Evolutionary conservation across 2,888 invertebrate species (phyloP), one percentile per base, ranked within the genome.

Genomic region (Volucella bombylans): DNA sequence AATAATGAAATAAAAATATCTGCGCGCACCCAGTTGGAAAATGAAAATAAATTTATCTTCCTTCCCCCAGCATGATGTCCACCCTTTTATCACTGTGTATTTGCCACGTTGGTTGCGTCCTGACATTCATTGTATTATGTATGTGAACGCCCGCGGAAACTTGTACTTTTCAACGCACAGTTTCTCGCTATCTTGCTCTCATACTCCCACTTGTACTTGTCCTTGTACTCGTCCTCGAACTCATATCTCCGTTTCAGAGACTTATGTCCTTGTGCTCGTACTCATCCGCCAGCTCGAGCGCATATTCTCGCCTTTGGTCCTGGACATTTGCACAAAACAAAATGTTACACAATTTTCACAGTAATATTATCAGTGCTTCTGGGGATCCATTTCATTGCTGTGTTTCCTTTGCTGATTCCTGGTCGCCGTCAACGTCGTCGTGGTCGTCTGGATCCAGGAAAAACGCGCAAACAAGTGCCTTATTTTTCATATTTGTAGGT

Each of bases 31-130:
- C 72, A 39, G 59, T 65, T 50, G 72, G 79, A 79, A 79, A 79
- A 79, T 79, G 79, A 72, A 79, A 79, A 72, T 69, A 79, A 79
- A 79, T 79, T 79, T 72, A 72, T 79, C 65, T 72, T 65, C 71
- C 50, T 72, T 79, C 64, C 18, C 72, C 72, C 52, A 65, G 65
- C 72, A 79, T 65, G 65, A 79, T 79, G 79, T 79, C 79, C 79
- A 79, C 79, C 79, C 71, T 47, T 76, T 79, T 79, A 79, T 79
- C 78, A 65, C 65, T 50, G 43, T 49, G 31, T 65, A 64, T 43
- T 50, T 50, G 39, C 31, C 31, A 4, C 31, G 31, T 31, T 31
- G 31, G 31, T 31, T 31, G 31, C 31, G 31, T 31, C 2, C 31
- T 6, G 31, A 6, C 31, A 39, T 52, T 41, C 52, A 61, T 77